These are phyloP conservation scores for Psittacus erithacus DNA, from an alignment of 2,113 vertebrate species.

Conservation along the genomic window DNA sequence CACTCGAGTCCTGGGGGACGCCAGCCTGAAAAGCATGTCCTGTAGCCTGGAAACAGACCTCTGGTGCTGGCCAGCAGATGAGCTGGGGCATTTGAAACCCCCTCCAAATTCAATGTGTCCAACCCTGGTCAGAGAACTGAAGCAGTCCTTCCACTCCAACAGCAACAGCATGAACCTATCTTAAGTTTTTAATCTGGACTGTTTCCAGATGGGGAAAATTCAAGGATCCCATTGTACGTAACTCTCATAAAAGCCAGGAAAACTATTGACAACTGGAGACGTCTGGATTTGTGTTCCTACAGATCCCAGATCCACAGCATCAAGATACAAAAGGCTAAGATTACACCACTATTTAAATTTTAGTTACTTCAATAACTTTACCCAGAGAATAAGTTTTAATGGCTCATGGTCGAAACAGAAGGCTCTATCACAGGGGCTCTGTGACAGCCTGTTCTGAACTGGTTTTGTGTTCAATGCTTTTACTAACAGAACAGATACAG, in stretches of 20 bases:
- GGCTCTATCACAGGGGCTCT: neutral
- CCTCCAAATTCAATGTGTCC: neutral
- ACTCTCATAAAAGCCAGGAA: neutral
- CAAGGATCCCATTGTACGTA: neutral
- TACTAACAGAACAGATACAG: slow-evolving; percentile 3
- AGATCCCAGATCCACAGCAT: neutral
- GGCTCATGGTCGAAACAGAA: slow-evolving; percentile 29
- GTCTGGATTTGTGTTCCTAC: neutral
- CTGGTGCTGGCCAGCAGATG: neutral
- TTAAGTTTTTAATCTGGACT: neutral
- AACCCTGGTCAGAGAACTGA: neutral
- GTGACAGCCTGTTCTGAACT: neutral
- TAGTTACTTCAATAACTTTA: neutral
- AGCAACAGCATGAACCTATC: neutral
- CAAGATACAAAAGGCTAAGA: neutral
- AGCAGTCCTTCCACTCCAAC: neutral
- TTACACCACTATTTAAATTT: neutral
- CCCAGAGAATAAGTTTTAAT: neutral
- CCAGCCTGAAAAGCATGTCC: neutral
- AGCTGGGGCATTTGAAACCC: neutral
- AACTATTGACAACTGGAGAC: neutral
- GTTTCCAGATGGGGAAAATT: neutral
- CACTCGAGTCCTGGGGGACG: neutral
- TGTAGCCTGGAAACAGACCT: neutral
- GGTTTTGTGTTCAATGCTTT: neutral